Evolutionary conservation across 2,888 invertebrate genomes (phyloP), one percentile per base, ranked within the genome.

Genomic region (Hermaeophaga mercurialis): DNA sequence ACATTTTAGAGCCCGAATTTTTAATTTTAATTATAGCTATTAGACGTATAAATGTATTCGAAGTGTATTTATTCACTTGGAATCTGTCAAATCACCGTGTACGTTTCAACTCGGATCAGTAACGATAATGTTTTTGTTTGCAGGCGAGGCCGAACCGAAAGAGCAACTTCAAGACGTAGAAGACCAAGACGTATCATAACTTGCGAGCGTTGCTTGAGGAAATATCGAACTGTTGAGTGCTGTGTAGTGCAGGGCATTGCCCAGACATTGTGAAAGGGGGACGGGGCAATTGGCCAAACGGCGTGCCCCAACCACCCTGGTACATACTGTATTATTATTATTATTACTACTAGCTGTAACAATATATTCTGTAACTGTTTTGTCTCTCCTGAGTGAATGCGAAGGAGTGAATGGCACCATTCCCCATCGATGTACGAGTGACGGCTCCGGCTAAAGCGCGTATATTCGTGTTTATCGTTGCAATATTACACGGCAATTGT

Each of bases 121-220:
- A n/a, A n/a, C n/a, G n/a, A n/a, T n/a, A n/a, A n/a, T 47, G 6
- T 54, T 43, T 24, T 43, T 15, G 15, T 43, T 34, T 43, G 41
- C 80, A 91, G 93, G 90, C 76, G 93, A 93, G 78, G 88, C 89
- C 67, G 94, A 94, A 81, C 90, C 90, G 75, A 94, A 93, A 82
- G 92, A 91, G 80, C 89, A 89, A 80, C 85, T 92, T 79, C 92
- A 93, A 80, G 95, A 95, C 80, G 91, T 89, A 76, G 94, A 95
- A 80, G 94, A 94, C 81, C 94, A 94, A 82, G 94, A 94, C 82
- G 93, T 93, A 82, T 94, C 94, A 90, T 94, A 94, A 94, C 75
- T 73, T 72, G 68, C 67, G 60, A 62, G 62, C 59, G 59, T 57
- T 58, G 59, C 56, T 52, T 44, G 52, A 58, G 61, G 56, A 59